phyloP scores from a whole-genome alignment of 2,797 vertebrate species.

The Hypotaenidia philippensis region DNA sequence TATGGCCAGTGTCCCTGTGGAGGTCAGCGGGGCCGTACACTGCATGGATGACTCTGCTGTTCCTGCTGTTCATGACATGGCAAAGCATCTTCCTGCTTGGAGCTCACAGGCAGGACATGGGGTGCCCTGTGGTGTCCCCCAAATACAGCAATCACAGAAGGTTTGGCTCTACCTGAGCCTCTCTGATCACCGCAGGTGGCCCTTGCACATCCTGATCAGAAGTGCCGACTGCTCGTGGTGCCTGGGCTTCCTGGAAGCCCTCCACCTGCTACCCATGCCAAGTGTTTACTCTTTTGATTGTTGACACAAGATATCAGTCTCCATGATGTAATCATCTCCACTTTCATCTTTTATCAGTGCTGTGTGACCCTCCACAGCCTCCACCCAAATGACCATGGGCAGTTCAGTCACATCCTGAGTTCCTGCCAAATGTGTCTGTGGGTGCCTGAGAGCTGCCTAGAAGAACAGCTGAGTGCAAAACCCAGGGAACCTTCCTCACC shows the following conservation, averaged over 20 bases:
- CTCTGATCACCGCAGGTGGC: neutral
- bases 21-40: neutral
- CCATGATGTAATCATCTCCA: neutral
- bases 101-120: neutral
- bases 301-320: neutral
- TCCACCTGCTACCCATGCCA: neutral
- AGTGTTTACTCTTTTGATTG: neutral
- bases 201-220: neutral
- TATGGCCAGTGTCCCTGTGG: neutral
- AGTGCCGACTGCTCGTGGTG: fast-evolving
- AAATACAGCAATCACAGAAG: neutral
- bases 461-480: neutral
- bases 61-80: neutral
- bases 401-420: neutral
- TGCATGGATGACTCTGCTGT: neutral
- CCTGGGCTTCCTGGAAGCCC: neutral
- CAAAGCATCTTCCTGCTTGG: neutral
- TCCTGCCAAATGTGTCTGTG: neutral
- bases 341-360: neutral
- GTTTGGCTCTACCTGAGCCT: neutral
- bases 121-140: fast-evolving
- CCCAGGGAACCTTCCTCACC: neutral
- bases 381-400: neutral
- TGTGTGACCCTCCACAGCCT: neutral
- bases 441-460: neutral